Evolutionary conservation across 2,888 invertebrate species (phyloP), one percentile per base, ranked within the genome.

Genomic region (Cephus pulcher): DNA sequence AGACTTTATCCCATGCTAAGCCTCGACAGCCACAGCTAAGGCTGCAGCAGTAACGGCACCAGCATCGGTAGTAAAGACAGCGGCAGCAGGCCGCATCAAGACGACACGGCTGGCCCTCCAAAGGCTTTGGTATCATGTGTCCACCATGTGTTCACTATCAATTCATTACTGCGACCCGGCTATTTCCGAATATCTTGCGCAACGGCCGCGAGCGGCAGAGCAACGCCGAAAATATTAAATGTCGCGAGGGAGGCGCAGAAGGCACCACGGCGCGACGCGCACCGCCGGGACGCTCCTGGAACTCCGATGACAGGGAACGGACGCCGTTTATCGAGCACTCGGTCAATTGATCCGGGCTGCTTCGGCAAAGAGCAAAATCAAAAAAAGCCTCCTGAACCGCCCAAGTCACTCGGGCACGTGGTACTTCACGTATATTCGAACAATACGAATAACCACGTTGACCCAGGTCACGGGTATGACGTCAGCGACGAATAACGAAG

Each of bases 61-160:
- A 76, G 74, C 40, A 80, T 76, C 82, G 78, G 81, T 73, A 77
- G 79, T 75, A 78, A 80, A 81, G 74, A 79, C 82, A 56, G 56
- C 56, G 56, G 71, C 73, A 71, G 70, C 34, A 76, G 73, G 81
- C 34, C 73, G 78, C 74, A 56, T 56, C 56, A 56, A 15, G 56
- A 73, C 76, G 73, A 69, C 82, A 78, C 78, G 74, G 74, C 71
- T 74, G 74, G 74, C 34, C 37, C 74, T 74, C 74, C 74, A 74
- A 35, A 34, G 74, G 74, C 34, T 74, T 35, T 35, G 74, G 74
- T 74, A 76, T 76, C 79, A 79, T 85, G 84, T 86, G 85, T 85
- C 85, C 86, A 87, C 85, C 89, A 89, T 89, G 89, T 89, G 89
- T 89, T 88, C 85, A 88, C 89, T 88, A 90, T 89, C 88, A 88